Base-by-base conservation (phyloP, 2,888 invertebrate genomes). In the Neocrepidodera transversa region DNA sequence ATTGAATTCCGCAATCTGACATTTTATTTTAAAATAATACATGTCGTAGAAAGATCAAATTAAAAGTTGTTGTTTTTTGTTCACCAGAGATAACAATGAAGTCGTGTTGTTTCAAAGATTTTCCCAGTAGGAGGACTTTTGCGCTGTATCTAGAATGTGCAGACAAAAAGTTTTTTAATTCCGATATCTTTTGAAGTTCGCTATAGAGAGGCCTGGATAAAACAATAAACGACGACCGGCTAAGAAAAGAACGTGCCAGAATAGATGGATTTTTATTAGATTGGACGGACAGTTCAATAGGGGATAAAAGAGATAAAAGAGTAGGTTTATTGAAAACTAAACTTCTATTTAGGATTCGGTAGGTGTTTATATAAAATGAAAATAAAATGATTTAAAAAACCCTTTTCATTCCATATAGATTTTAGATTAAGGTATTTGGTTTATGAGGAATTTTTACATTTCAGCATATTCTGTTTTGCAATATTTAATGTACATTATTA, bases 111-210 rank as follows among this genome's bases (percentile, higher is more conserved):
- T 45, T 11, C 45, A 45, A 45, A 28, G 28, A 28, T 26, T 26
- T 26, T 14, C 28, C 18, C 7, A 14, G 13, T 8, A 11, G 13
- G 26, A 5, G 16, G 2, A 8, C 14, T 14, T 45, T 13, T 45
- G 10, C n/a, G 13, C 13, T 45, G n/a, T 43, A 45, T 45, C 45
- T 16, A 4, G 28, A 18, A 52, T 52, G 42, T 30, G 30, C 40
- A 42, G 52, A n/a, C n/a, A 20, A 52, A 53, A 53, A 53, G 32
- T 53, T 53, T 53, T 53, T 53, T 53, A 53, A 53, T 53, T 53
- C 53, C 53, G 43, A 53, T 53, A 53, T 53, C 53, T 53, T 53
- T 53, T 53, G 53, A 53, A 53, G 53, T 53, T 53, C 53, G 43
- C 53, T 53, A 53, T 53, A 43, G 35, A 53, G 43, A 18, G 53